These are phyloP conservation scores for Herpailurus yagouaroundi DNA, from an alignment of 2,113 vertebrate species.

Conservation along the genomic window DNA sequence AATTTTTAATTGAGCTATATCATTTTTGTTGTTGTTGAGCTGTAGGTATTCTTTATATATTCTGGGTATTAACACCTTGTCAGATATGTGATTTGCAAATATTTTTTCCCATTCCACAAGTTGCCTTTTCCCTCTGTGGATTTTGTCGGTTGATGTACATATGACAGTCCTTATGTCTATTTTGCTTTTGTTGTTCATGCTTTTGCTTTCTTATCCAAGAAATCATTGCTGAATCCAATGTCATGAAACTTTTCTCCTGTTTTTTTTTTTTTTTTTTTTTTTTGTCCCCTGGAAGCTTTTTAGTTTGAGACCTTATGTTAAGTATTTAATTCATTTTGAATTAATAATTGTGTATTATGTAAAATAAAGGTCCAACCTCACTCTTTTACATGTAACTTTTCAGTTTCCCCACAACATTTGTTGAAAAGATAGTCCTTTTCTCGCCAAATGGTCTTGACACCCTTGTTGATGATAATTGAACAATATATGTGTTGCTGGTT, in stretches of 20 bases:
- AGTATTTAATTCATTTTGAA: neutral
- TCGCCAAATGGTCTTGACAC: neutral
- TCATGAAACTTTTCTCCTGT: neutral
- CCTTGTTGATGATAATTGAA: neutral
- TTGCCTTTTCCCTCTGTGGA: neutral
- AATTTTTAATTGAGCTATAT: neutral
- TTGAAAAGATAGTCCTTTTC: neutral
- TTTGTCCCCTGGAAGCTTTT: neutral
- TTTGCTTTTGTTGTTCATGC: neutral
- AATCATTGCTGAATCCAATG: neutral
- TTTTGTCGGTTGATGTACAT: neutral
- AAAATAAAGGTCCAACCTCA: neutral
- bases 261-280: neutral
- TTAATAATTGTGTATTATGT: neutral
- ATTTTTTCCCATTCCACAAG: neutral
- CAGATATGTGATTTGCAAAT: neutral
- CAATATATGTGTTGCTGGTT: neutral
- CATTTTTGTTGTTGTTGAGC: neutral
- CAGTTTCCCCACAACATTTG: neutral
- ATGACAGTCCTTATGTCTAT: neutral
- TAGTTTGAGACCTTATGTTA: neutral
- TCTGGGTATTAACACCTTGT: neutral
- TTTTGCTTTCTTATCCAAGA: neutral
- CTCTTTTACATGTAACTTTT: neutral
- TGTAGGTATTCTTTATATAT: neutral